Evolutionary conservation across 53 echinoderm and acorn worm species (phyloP), one percentile per base, ranked within the genome.

Genomic region (Holothuria leucospilota): DNA sequence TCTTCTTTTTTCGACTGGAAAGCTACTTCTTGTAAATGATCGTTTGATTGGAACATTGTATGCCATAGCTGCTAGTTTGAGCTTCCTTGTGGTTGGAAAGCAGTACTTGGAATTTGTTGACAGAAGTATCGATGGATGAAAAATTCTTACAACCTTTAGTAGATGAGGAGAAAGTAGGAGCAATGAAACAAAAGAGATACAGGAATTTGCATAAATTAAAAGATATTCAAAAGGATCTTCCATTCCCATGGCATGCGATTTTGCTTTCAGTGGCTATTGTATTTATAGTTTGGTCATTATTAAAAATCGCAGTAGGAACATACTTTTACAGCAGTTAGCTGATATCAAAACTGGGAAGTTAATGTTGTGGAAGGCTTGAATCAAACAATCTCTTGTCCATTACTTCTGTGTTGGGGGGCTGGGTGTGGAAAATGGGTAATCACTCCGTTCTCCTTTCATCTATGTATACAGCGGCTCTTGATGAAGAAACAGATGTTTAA

Each of bases 21-120:
- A 93, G 59, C 93, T 95, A 21, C 75, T 97, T 14, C 89, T 97
- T 3, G 84, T 90, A 6, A 86, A 90, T 34, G 93, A 97, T 66
- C 87, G 86, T 70, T 63, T 97, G 18, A 88, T 97, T 25, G 91
- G 97, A 26, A 87, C 87, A 10, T 84, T 97, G 42, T 97, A 95
- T 60, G 97, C 95, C 75, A 71, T 95, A 24, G 91, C 89, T 18
- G 90, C 97, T 0, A 97, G 97, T 72, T 88, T 97, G 29, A 88
- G 91, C 39, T 95, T 92, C 64, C 84, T 97, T 0, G 93, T 93
- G n/a, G 88, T 97, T 4, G 95, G 94, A 13, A 93, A 90, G 58
- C 95, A 95, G 70, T 97, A 93, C 90, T 91, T 97, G 85, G 91
- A 97, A 68, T 97, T 88, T 86, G 62, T 97, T n/a, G 97, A 97